A percentile compares a stretch with the other conserved stretches of the same genome.
Evolutionary conservation across 2,888 invertebrate genomes (phyloP).

Genomic region (Diarsia brunnea): DNA sequence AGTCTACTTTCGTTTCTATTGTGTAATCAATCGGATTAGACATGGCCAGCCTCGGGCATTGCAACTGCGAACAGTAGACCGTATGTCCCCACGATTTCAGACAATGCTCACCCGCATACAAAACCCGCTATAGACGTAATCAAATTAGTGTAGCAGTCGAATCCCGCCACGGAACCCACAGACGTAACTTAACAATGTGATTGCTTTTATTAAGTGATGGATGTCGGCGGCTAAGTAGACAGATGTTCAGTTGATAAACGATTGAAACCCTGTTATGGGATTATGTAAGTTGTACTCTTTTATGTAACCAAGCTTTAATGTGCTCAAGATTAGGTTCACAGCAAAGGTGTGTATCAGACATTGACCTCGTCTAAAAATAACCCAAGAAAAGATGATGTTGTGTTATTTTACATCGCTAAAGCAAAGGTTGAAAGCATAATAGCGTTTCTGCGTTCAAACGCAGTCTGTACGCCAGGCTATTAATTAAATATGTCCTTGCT

Average conservation of each 20-base stretch:
- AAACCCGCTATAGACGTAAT: slow-evolving; percentile 69
- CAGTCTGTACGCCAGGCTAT: slow-evolving; percentile 31
- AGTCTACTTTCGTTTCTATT: slow-evolving; percentile 56
- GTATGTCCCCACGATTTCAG: slow-evolving; percentile 46
- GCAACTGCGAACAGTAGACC: slow-evolving; percentile 42
- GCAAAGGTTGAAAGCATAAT: slow-evolving; percentile 27
- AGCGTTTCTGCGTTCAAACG: slow-evolving; percentile 41
- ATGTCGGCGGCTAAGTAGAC: slow-evolving; percentile 60
- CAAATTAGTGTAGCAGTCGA: slow-evolving; percentile 68
- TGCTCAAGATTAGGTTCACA: slow-evolving; percentile 26
- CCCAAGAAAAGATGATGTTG: slow-evolving; percentile 27
- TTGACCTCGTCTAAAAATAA: slow-evolving; percentile 56
- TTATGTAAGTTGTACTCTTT: slow-evolving; percentile 37
- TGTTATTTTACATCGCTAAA: slow-evolving; percentile 23
- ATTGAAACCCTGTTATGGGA: slow-evolving; percentile 26
- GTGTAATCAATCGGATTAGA: slow-evolving; percentile 58
- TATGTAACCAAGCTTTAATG: slow-evolving; percentile 19
- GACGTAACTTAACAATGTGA: slow-evolving; percentile 62
- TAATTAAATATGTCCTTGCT: slow-evolving; percentile 59
- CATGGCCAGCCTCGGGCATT: slow-evolving; percentile 41
- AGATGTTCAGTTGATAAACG: slow-evolving; percentile 48
- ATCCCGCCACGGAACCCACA: slow-evolving; percentile 40
- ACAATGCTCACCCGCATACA: slow-evolving; percentile 70
- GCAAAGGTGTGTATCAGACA: slow-evolving; percentile 46
- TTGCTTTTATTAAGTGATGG: slow-evolving; percentile 71